Conservation (phyloP, 1,140 invertebrate genomes). For the Glossosoma conforme region DNA sequence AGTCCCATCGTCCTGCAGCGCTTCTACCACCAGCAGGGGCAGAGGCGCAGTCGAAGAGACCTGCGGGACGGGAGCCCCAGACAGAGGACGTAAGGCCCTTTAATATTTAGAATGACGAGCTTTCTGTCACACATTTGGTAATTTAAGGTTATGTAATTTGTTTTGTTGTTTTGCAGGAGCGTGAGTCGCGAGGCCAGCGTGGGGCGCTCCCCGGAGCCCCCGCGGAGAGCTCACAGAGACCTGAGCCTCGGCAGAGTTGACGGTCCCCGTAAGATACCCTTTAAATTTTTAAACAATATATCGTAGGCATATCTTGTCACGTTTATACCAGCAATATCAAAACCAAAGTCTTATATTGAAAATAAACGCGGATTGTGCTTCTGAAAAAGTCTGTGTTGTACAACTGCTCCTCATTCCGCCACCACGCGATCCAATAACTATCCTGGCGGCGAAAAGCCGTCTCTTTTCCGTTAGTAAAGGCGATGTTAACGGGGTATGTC, state of each 20-base stretch:
- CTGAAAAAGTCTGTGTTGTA: too few relatives aligned
- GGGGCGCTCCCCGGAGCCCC: slow-evolving; percentile 46
- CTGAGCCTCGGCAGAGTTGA: slow-evolving; percentile 28
- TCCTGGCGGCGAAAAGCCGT: too few relatives aligned
- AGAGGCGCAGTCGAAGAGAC: slow-evolving; percentile 47
- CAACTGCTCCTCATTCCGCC: too few relatives aligned
- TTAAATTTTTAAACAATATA: slow-evolving; percentile 33
- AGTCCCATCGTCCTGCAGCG: slow-evolving; percentile 59
- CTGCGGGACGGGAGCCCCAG: slow-evolving; percentile 40
- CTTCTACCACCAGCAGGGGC: slow-evolving; percentile 60
- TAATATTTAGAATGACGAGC: not conserved
- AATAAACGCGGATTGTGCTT: too few relatives aligned
- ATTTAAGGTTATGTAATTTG: not conserved
- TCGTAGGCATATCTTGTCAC: slow-evolving; percentile 8
- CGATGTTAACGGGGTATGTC: too few relatives aligned
- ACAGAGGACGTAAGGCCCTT: slow-evolving; percentile 29
- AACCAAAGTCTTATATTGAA: too few relatives aligned
- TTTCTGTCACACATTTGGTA: not conserved
- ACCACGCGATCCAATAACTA: too few relatives aligned
- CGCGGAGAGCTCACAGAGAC: slow-evolving; percentile 37
- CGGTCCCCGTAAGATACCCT: slow-evolving; percentile 36
- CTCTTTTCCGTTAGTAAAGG: too few relatives aligned
- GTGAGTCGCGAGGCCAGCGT: slow-evolving; percentile 47
- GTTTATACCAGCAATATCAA: slow-evolving; percentile 1
- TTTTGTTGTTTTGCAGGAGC: slow-evolving; percentile 33